Conservation (phyloP, 2,888 invertebrate genomes). For the Trichogramma dendrolimi region DNA sequence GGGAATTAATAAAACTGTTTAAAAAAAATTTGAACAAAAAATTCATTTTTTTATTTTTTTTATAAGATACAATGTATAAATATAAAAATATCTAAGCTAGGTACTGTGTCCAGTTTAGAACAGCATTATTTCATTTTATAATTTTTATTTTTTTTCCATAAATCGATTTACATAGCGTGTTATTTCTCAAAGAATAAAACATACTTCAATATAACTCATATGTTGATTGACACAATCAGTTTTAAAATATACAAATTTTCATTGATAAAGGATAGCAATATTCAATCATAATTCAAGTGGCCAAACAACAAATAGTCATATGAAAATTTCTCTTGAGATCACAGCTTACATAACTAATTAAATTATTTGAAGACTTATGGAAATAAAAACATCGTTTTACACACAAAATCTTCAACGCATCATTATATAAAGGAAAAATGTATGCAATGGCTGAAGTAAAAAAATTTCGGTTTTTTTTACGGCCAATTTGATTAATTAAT, state of each 20-base stretch:
- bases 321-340: constrained; percentile 22
- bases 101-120: constrained; percentile 32
- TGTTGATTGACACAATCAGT: too few relatives aligned
- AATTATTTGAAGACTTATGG: constrained; percentile 20
- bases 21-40: constrained; percentile 20
- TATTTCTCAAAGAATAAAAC: constrained; percentile 27
- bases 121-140: constrained; percentile 30
- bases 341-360: constrained; percentile 24
- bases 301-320: constrained; percentile 16
- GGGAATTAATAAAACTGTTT: neutral
- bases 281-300: neutral
- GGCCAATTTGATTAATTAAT: constrained; percentile 6
- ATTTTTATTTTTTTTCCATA: constrained; percentile 12
- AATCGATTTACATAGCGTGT: constrained; percentile 8
- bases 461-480: constrained; percentile 12
- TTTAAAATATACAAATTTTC: too few relatives aligned
- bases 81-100: constrained; percentile 36
- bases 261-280: too few relatives aligned
- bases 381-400: constrained; percentile 17
- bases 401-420: constrained; percentile 25
- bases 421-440: constrained; percentile 25
- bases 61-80: constrained; percentile 33
- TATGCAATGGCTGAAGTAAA: constrained; percentile 2
- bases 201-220: constrained; percentile 17
- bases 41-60: constrained; percentile 28